Evolutionary conservation across 2,888 invertebrate genomes (phyloP), one percentile per base, ranked within the genome.

Genomic region (Mimas tiliae): DNA sequence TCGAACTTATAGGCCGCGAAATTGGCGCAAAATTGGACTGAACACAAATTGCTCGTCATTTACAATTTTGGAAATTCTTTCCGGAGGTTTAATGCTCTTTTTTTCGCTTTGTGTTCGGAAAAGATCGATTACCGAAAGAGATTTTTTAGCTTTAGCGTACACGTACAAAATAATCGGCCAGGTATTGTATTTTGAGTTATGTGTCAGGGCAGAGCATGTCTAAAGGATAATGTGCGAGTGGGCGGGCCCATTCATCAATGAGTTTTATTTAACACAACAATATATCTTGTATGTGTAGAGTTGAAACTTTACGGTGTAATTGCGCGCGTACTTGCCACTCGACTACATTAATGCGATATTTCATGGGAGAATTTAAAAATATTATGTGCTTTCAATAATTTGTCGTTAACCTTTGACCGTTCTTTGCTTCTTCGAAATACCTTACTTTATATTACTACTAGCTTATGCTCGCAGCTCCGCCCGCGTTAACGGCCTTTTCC

Each of bases 1-100:
- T 74, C 72, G 77, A 71, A 77, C 79, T 79, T 77, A 77, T 76
- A 79, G 72, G 77, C 83, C 82, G 81, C 85, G 77, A 90, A 91
- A 91, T 91, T 88, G 88, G 85, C 84, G 83, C 85, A 83, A 91
- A 90, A 90, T 92, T 91, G 87, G 84, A 80, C 80, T 80, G 78
- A 76, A 73, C 79, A 83, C 81, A 88, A 88, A 88, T 88, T 87
- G 82, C 84, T 82, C 83, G 78, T 86, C 82, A 83, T 89, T 88
- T 84, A 78, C 65, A 65, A 69, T 72, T 73, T 72, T 67, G 67
- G 70, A 69, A 70, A 70, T 67, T 45, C 55, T 48, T 66, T 65
- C 65, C 19, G 67, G 65, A 63, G 27, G 45, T 53, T 63, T 68
- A 77, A 75, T 69, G 71, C 74, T 72, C 69, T 66, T 71, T 76